A percentile compares a stretch with the other conserved stretches of the same genome.
Conservation (phyloP, 2,113 vertebrate genomes). For the Ophiodon elongatus region DNA sequence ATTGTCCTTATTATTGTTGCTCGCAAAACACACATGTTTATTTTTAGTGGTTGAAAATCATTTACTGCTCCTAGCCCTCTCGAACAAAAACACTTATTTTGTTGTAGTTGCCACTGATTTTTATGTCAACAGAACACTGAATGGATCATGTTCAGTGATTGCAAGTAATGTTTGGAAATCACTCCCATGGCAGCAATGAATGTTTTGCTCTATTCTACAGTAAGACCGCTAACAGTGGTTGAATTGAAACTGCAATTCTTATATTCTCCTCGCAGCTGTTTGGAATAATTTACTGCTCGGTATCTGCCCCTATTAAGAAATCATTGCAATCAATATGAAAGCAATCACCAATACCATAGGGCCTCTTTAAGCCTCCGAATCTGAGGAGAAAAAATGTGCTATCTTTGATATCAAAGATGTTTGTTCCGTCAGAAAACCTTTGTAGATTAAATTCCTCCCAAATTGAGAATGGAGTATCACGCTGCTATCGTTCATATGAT, state of each 20-base stretch:
- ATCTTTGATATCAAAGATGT: background rate
- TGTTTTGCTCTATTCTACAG: background rate
- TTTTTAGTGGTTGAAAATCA: background rate
- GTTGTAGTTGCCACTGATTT: background rate
- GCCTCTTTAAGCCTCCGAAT: background rate
- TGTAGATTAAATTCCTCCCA: background rate
- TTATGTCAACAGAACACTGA: background rate
- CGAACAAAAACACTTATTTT: slow-evolving; percentile 5
- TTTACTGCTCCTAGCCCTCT: slow-evolving; percentile 12
- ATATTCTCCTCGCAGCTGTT: background rate
- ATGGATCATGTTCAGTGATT: background rate
- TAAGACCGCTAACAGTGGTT: background rate
- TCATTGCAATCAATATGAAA: background rate
- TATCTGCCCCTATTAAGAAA: background rate
- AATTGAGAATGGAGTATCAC: background rate
- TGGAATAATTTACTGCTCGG: background rate
- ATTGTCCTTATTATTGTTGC: background rate
- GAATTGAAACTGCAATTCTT: background rate
- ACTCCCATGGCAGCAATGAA: background rate
- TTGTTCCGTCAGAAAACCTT: background rate
- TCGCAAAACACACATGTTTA: slow-evolving; percentile 18
- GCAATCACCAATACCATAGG: background rate
- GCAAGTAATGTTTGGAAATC: background rate
- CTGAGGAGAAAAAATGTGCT: background rate
- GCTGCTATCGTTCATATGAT: background rate